These are phyloP conservation scores for Diadumene lineata DNA, from an alignment of 92 coral and sea anemone species.

Conservation along the genomic window DNA sequence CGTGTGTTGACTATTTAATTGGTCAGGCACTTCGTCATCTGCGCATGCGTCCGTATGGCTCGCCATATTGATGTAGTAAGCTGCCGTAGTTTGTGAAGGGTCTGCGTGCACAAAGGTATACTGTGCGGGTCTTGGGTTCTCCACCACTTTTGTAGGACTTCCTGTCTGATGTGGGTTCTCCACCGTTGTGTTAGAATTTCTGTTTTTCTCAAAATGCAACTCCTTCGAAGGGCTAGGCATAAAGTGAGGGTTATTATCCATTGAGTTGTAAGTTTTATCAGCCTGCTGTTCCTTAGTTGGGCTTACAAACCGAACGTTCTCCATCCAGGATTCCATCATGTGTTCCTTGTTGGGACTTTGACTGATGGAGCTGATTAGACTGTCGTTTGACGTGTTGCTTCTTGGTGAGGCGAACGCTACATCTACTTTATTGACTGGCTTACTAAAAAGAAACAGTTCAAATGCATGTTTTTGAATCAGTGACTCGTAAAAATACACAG, in stretches of 20 bases:
- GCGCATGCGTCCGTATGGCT: slow-evolving; percentile 29
- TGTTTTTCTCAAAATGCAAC: not conserved
- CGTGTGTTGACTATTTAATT: slow-evolving; percentile 38
- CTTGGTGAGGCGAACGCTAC: slow-evolving; percentile 34
- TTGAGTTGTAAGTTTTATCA: not conserved
- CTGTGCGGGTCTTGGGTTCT: slow-evolving; percentile 21
- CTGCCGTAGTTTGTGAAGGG: slow-evolving; percentile 16
- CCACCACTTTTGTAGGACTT: not conserved
- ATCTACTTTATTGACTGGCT: slow-evolving; percentile 33
- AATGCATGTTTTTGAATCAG: too few species aligned
- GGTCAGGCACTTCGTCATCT: slow-evolving; percentile 47
- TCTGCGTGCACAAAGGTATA: slow-evolving; percentile 45
- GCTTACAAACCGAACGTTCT: slow-evolving; percentile 12
- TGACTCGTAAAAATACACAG: too few species aligned
- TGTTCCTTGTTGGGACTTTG: slow-evolving; percentile 27
- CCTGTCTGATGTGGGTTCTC: not conserved
- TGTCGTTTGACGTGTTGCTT: slow-evolving; percentile 5
- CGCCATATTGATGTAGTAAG: slow-evolving; percentile 35
- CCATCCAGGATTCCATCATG: slow-evolving; percentile 1
- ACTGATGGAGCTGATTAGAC: not conserved
- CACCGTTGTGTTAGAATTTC: not conserved
- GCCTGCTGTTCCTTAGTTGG: slow-evolving; percentile 13
- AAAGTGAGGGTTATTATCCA: too few species aligned
- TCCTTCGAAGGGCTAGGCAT: slow-evolving; percentile 31
- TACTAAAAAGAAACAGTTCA: slow-evolving; percentile 3